These are phyloP conservation scores for Grammomys dolichurus DNA, from an alignment of 2,113 vertebrate genomes.

Conservation along the genomic window DNA sequence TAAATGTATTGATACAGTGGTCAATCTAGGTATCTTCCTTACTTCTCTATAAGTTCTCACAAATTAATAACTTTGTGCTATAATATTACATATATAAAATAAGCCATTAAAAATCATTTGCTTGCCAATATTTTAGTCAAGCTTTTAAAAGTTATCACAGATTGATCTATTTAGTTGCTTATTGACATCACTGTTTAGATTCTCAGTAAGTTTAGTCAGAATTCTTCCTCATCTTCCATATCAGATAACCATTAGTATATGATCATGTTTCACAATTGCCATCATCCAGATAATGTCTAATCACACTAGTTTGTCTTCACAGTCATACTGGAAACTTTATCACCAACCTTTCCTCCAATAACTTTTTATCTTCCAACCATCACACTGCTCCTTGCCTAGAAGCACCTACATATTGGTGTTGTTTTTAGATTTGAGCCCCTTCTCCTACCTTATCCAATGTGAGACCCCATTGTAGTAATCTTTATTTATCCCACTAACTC, in stretches of 20 bases:
- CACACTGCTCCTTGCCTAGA: background rate
- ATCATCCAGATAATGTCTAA: background rate
- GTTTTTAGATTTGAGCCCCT: background rate
- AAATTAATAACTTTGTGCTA: too few relatives aligned
- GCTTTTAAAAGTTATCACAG: background rate
- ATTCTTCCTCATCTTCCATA: background rate
- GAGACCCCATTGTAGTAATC: background rate
- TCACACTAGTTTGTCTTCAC: background rate
- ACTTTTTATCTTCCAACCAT: background rate
- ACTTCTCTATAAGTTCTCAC: background rate
- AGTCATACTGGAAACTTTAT: background rate
- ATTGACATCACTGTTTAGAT: background rate
- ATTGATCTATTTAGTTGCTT: background rate
- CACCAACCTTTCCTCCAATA: background rate
- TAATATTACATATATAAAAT: too few relatives aligned
- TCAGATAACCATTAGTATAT: background rate
- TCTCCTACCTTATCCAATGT: background rate
- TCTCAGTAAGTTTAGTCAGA: background rate
- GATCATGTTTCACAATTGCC: background rate
- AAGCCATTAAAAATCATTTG: background rate
- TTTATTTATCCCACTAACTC: background rate
- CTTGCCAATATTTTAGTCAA: background rate
- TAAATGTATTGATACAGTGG: background rate
- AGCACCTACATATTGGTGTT: background rate
- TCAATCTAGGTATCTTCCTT: background rate